Conservation (phyloP, 2,797 vertebrate genomes). For the Lutjanus argentimaculatus region DNA sequence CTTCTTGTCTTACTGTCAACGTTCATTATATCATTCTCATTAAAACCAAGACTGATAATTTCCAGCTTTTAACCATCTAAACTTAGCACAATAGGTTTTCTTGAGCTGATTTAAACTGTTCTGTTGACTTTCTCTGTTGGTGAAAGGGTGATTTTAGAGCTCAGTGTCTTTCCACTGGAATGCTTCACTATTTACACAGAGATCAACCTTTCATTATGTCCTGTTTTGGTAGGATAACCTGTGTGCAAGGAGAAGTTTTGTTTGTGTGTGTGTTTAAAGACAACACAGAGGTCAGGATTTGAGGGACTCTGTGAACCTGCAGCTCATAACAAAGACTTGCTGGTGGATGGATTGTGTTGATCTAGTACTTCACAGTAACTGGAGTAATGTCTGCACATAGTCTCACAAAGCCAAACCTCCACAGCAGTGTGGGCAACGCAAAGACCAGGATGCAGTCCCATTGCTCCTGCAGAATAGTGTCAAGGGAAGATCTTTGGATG, state of each 20-base stretch:
- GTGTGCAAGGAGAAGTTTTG: background rate
- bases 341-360: background rate
- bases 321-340: background rate
- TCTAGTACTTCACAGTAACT: background rate
- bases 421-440: no score
- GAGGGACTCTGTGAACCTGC: background rate
- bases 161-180: constrained; percentile 1
- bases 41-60: background rate
- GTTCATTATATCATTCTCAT: background rate
- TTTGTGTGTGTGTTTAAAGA: constrained; percentile 26
- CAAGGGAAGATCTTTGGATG: no score
- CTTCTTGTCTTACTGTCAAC: background rate
- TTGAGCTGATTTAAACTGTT: background rate
- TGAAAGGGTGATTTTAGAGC: background rate
- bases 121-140: background rate
- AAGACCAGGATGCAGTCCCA: no score
- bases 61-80: background rate
- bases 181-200: constrained; percentile 19
- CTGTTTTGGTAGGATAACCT: constrained; percentile 1
- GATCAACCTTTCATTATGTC: background rate
- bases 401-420: no score
- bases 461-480: no score
- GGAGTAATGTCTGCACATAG: background rate
- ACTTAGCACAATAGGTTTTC: background rate
- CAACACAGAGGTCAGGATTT: constrained; percentile 17